These are phyloP conservation scores for Pogonophryne albipinna DNA, from an alignment of 2,797 vertebrate species.

Conservation along the genomic window DNA sequence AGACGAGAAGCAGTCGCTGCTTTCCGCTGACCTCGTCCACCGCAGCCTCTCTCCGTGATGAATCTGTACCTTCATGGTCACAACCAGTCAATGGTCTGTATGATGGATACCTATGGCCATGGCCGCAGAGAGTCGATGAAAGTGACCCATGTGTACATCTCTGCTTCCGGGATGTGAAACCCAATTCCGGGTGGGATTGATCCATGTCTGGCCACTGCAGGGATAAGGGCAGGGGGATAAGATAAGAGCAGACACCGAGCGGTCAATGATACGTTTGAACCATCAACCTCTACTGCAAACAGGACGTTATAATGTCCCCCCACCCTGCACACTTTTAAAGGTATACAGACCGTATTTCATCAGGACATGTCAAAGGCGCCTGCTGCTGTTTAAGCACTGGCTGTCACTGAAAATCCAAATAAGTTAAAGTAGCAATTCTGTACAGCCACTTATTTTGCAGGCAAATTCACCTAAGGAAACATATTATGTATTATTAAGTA, in stretches of 20 bases:
- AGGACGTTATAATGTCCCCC: constrained; percentile 41
- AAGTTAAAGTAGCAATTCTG: neutral
- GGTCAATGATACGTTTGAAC: constrained; percentile 77
- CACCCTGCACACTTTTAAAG: constrained; percentile 49
- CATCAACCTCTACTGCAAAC: constrained; percentile 70
- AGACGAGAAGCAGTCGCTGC: constrained; percentile 32
- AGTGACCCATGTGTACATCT: constrained; percentile 78
- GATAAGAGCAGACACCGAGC: constrained; percentile 78
- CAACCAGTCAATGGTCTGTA: constrained; percentile 66
- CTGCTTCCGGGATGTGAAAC: constrained; percentile 82
- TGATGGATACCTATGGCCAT: constrained; percentile 69
- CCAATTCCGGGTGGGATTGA: constrained; percentile 82
- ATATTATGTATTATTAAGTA: neutral
- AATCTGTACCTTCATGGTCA: constrained; percentile 70
- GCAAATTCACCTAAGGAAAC: too few species aligned
- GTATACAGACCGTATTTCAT: constrained; percentile 46
- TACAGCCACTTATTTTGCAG: too few species aligned
- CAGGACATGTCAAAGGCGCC: constrained; percentile 10
- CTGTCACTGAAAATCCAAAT: constrained; percentile 12
- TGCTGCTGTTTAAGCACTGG: constrained; percentile 20
- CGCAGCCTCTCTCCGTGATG: constrained; percentile 53
- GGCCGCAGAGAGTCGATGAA: constrained; percentile 72
- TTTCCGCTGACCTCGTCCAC: constrained; percentile 55
- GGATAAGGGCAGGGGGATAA: constrained; percentile 70
- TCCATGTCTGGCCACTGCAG: constrained; percentile 75